Base-by-base conservation (phyloP, 2,888 invertebrate species). In the Carcina quercana region DNA sequence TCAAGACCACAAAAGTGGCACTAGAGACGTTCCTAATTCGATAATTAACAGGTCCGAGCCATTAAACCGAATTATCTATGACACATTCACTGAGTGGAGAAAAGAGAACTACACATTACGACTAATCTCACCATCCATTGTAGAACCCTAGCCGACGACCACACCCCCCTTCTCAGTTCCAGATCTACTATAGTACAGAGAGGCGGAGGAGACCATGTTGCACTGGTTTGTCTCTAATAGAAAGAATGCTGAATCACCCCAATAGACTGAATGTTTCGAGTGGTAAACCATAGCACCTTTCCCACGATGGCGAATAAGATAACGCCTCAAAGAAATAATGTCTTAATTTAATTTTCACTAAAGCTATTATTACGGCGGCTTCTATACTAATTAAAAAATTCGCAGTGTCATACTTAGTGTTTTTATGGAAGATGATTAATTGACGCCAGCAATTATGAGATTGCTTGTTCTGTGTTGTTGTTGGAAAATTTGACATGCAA, bases 11-110 rank as follows among this genome's bases (percentile, higher is more conserved):
- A 42, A 50, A 42, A 47, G 43, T 49, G 41, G 35, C 42, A 45
- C 40, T 48, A 49, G 39, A 47, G 43, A 50, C 51, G 59, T 58
- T 54, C 53, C 64, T 80, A 78, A 82, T 80, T 78, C 70, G 70
- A 75, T 82, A 80, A 82, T 82, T 78, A 74, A 59, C 55, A 60
- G 59, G 57, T 65, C 57, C 46, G 47, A 38, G 50, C 75, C 75
- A 79, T 80, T 74, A 82, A 75, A 82, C 74, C 63, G 69, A 80
- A 80, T 83, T 82, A 80, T 73, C 73, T 78, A 73, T 74, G 80
- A 80, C 78, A 74, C 57, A 70, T 75, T 74, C 75, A 74, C 71
- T 79, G 69, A 58, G 55, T 57, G 47, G 49, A 69, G 71, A 76
- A 72, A 76, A 71, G 66, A 67, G 70, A 74, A 78, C 80, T 76